phyloP scores from a whole-genome alignment of 2,113 vertebrate genomes.

The Apaloderma vittatum region DNA sequence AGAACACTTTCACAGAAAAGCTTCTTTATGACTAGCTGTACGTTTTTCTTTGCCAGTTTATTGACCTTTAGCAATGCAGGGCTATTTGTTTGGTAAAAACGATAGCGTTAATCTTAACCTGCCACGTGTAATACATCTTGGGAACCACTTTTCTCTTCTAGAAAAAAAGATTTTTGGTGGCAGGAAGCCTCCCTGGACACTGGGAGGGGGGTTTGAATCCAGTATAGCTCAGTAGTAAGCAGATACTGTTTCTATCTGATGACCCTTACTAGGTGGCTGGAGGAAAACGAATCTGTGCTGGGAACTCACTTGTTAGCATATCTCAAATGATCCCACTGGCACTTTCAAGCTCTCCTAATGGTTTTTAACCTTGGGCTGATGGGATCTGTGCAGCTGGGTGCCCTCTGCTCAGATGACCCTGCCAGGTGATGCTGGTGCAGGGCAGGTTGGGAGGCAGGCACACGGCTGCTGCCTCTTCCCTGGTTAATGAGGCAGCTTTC shows the following conservation, averaged over 20 bases:
- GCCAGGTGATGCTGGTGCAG: background rate
- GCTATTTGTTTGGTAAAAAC: slow-evolving; percentile 9
- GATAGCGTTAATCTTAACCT: slow-evolving; percentile 14
- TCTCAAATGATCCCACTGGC: fast-evolving
- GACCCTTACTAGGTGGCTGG: background rate
- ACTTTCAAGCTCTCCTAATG: background rate
- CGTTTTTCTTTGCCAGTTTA: slow-evolving; percentile 26
- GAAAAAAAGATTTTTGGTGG: background rate
- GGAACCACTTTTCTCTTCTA: background rate
- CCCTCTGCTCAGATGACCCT: background rate
- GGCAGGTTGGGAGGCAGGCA: background rate
- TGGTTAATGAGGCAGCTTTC: background rate
- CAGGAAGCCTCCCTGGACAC: background rate
- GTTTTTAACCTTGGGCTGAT: background rate
- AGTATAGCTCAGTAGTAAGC: background rate
- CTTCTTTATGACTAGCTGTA: slow-evolving; percentile 40
- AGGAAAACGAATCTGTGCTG: background rate
- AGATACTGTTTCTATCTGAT: background rate
- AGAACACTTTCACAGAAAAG: slow-evolving; percentile 62
- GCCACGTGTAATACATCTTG: background rate
- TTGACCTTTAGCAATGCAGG: slow-evolving; percentile 39
- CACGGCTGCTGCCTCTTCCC: background rate
- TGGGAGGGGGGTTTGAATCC: background rate
- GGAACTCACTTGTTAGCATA: background rate
- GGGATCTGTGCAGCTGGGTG: background rate